Evolutionary conservation across 35 echinoderm and acorn worm species (phyloP).

Genomic region (Diadema setosum): DNA sequence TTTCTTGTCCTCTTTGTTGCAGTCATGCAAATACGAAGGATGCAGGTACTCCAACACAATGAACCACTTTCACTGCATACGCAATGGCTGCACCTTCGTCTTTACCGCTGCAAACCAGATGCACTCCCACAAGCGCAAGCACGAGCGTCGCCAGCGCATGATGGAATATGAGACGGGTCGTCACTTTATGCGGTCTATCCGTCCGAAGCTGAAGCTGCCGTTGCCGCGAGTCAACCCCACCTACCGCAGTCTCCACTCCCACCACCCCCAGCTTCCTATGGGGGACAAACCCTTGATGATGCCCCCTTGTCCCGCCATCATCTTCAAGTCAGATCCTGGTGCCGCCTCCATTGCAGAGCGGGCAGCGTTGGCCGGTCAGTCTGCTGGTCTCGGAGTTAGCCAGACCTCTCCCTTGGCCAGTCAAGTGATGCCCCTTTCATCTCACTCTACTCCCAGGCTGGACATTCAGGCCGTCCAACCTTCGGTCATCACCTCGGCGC

Average conservation of each 20-base stretch:
- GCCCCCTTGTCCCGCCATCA: background rate
- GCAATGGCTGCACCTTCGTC: constrained; percentile 85
- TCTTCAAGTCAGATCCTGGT: constrained; percentile 16
- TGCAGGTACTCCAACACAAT: constrained; percentile 93
- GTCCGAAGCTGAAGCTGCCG: constrained; percentile 20
- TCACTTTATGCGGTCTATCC: constrained; percentile 45
- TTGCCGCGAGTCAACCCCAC: background rate
- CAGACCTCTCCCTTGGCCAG: background rate
- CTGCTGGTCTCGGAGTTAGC: background rate
- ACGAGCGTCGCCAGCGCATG: constrained; percentile 89
- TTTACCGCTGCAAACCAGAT: constrained; percentile 99
- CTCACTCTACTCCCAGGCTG: background rate
- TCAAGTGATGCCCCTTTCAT: background rate
- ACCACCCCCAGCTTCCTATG: background rate
- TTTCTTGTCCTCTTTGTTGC: constrained; percentile 4
- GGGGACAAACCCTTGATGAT: background rate
- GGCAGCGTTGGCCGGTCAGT: background rate
- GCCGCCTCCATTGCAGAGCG: background rate
- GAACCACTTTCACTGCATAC: constrained; percentile 99
- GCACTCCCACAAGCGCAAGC: constrained; percentile 97
- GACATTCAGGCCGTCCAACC: constrained; percentile 2
- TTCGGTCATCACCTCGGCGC: constrained; percentile 4
- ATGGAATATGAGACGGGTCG: constrained; percentile 82
- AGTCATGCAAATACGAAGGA: constrained; percentile 84
- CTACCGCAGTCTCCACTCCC: background rate